Evolutionary conservation across 2,888 invertebrate genomes (phyloP).

Genomic region (Phragmatobia fuliginosa): DNA sequence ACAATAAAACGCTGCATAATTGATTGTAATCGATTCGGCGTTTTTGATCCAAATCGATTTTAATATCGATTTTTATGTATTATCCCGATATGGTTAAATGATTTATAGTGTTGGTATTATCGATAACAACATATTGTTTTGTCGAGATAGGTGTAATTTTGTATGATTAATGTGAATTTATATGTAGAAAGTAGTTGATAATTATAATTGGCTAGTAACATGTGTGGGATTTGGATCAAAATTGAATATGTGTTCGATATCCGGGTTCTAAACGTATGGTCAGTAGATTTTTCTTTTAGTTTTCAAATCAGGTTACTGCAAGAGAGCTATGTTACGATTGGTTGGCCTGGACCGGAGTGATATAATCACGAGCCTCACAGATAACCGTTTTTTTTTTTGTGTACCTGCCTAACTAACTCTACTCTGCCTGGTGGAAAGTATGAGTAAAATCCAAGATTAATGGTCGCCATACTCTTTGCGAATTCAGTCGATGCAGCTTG

Average conservation of each 20-base stretch:
- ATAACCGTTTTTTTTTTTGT: no score
- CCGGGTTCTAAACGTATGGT: background rate
- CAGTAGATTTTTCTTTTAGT: background rate
- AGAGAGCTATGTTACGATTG: no score
- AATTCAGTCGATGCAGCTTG: no score
- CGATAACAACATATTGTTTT: slow-evolving; percentile 36
- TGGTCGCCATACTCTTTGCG: no score
- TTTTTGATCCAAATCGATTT: slow-evolving; percentile 70
- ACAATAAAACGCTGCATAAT: slow-evolving; percentile 65
- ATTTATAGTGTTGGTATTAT: slow-evolving; percentile 38
- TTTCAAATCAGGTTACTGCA: background rate
- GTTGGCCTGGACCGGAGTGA: no score
- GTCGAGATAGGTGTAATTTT: slow-evolving; percentile 26
- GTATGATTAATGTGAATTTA: slow-evolving; percentile 27
- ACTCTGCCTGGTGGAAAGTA: no score
- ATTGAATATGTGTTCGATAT: slow-evolving; percentile 16
- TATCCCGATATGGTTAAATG: slow-evolving; percentile 33
- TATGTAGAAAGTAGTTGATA: slow-evolving; percentile 30
- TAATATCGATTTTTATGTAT: slow-evolving; percentile 53
- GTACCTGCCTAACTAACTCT: no score
- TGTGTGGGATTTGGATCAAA: slow-evolving; percentile 12
- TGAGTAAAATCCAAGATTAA: no score
- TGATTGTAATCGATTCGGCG: slow-evolving; percentile 63
- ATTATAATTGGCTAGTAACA: slow-evolving; percentile 22
- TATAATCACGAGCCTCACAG: no score